Conservation (phyloP, 1,140 invertebrate genomes). For the Oreohelix idahoensis region DNA sequence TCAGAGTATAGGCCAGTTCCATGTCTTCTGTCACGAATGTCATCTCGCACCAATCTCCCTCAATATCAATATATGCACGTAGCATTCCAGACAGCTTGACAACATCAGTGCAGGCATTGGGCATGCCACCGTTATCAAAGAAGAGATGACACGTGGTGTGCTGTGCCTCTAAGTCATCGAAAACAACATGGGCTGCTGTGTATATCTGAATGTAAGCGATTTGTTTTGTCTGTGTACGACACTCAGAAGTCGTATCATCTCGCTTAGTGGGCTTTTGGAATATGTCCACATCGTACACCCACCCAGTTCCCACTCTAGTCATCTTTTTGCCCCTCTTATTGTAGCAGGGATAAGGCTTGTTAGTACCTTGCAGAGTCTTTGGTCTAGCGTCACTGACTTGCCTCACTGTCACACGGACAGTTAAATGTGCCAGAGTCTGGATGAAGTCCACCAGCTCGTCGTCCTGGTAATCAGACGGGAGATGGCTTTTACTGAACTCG, state of each 20-base stretch:
- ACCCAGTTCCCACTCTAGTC: background rate
- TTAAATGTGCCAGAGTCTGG: background rate
- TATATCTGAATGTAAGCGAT: background rate
- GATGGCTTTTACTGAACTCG: background rate
- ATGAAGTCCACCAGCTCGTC: background rate
- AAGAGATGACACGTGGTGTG: conserved; percentile 9
- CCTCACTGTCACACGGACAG: background rate
- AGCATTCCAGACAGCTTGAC: background rate
- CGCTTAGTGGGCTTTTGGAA: background rate
- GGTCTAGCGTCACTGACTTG: background rate
- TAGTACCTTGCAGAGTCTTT: background rate
- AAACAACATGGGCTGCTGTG: background rate
- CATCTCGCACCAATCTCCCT: background rate
- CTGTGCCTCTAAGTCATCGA: background rate
- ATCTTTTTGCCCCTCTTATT: background rate
- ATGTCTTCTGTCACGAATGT: background rate
- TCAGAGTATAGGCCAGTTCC: background rate
- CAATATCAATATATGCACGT: background rate
- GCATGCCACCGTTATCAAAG: background rate
- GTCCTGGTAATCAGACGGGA: background rate
- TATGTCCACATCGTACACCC: background rate
- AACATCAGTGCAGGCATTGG: background rate
- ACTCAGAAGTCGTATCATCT: background rate
- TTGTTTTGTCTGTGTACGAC: background rate
- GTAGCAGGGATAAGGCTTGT: background rate